Percentiles rank a stretch among this genome's conserved stretches.
phyloP scores from a whole-genome alignment of 2,113 vertebrate genomes.

The Sinosuthora webbiana region DNA sequence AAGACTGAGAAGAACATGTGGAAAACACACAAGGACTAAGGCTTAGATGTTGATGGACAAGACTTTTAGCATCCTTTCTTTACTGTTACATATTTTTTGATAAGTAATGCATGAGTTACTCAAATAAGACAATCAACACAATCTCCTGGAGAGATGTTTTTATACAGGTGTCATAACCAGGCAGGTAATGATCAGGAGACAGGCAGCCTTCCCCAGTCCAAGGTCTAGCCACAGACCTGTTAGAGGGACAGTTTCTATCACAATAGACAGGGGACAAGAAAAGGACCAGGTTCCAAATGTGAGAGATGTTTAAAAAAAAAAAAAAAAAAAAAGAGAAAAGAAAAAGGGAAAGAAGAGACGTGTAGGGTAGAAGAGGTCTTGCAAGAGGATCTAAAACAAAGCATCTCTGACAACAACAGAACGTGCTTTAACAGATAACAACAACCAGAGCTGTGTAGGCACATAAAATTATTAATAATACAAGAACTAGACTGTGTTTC shows the following conservation, averaged over 20 bases:
- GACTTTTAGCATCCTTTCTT: background rate
- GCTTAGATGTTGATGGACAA: background rate
- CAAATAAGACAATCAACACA: background rate
- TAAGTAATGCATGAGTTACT: background rate
- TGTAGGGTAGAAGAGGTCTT: background rate
- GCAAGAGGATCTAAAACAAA: background rate
- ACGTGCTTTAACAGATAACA: constrained; percentile 59
- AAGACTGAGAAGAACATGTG: background rate
- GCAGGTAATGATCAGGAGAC: background rate
- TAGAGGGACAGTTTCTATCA: background rate
- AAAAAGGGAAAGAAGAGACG: background rate
- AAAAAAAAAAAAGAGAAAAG: background rate
- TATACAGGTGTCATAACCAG: background rate
- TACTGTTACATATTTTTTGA: background rate
- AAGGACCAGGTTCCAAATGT: background rate
- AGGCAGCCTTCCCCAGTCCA: background rate
- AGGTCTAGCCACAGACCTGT: background rate
- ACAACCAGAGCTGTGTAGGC: background rate
- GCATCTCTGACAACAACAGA: background rate
- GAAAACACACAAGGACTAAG: background rate
- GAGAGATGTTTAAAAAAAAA: background rate
- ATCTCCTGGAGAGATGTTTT: background rate
- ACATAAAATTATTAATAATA: background rate
- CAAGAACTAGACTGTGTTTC: background rate
- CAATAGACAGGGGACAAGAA: background rate